Percentiles rank a stretch among this genome's conserved stretches.
Evolutionary conservation across 1,140 invertebrate genomes (phyloP).

Genomic region (Psix sp.): DNA sequence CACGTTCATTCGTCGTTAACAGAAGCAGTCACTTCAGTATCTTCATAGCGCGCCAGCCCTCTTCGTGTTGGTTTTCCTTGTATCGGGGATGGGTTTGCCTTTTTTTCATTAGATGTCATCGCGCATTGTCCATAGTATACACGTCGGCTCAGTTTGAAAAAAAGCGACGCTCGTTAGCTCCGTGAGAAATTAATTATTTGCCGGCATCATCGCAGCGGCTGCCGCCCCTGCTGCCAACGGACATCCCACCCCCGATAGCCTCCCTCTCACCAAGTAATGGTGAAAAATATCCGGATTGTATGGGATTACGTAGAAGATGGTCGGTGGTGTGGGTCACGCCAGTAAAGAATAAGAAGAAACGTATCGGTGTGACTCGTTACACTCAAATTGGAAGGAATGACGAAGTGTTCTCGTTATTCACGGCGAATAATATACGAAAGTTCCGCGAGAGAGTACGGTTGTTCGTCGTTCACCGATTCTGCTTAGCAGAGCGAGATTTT

Average conservation of each 20-base stretch:
- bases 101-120: conserved; percentile 68
- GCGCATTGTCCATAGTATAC: conserved; percentile 63
- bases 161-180: conserved; percentile 73
- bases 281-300: conserved; percentile 77
- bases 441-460: conserved; percentile 34
- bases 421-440: conserved; percentile 74
- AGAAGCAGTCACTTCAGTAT: conserved; percentile 40
- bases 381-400: conserved; percentile 78
- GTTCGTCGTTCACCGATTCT: conserved; percentile 44
- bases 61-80: conserved; percentile 28
- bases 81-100: conserved; percentile 41
- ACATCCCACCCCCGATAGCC: conserved; percentile 51
- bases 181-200: conserved; percentile 78
- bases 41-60: conserved; percentile 27
- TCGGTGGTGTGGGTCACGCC: conserved; percentile 46
- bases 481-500: conserved; percentile 56
- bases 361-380: conserved; percentile 77
- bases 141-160: conserved; percentile 53
- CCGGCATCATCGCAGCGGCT: conserved; percentile 66
- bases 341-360: conserved; percentile 76
- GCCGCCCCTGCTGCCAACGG: conserved; percentile 39
- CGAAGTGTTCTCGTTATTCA: conserved; percentile 77
- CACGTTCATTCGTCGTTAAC: conserved; percentile 41
- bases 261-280: conserved; percentile 71
- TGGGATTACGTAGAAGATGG: conserved; percentile 72